These are phyloP conservation scores for Drosophila siamana DNA, from an alignment of 2,888 invertebrate species.

Conservation along the genomic window DNA sequence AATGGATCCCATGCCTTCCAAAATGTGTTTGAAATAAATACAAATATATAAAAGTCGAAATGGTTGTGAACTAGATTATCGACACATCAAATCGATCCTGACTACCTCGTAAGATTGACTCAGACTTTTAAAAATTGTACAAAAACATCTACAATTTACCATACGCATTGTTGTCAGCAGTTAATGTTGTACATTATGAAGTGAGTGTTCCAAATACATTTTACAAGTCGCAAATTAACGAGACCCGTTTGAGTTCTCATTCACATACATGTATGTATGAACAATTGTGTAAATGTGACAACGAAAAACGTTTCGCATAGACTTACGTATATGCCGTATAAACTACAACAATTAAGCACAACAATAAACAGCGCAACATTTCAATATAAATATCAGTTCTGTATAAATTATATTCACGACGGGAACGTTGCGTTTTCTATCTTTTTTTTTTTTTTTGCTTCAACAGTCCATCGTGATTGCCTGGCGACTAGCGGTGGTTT, in stretches of 20 bases:
- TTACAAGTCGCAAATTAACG: neutral
- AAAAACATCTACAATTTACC: constrained; percentile 46
- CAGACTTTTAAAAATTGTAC: constrained; percentile 53
- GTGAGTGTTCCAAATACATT: constrained; percentile 24
- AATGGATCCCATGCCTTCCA: constrained; percentile 39
- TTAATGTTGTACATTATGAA: constrained; percentile 51
- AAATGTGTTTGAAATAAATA: constrained; percentile 33
- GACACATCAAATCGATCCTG: constrained; percentile 40
- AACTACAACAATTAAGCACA: constrained; percentile 61
- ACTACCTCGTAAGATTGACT: constrained; percentile 45
- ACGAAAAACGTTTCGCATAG: constrained; percentile 24
- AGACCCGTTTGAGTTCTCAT: constrained; percentile 6
- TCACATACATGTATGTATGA: constrained; percentile 6
- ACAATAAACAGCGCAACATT: constrained; percentile 59
- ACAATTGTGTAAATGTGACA: constrained; percentile 4
- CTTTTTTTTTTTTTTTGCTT: constrained; percentile 12
- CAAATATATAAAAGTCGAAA: constrained; percentile 23
- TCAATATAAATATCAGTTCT: constrained; percentile 69
- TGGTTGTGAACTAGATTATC: constrained; percentile 39
- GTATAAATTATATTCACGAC: constrained; percentile 42
- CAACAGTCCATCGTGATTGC: constrained; percentile 59
- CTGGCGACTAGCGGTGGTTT: constrained; percentile 73
- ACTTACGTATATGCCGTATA: constrained; percentile 13
- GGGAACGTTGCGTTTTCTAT: neutral
- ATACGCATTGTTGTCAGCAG: constrained; percentile 44